Percentiles rank a stretch among this genome's conserved stretches.
Evolutionary conservation across 2,797 vertebrate species (phyloP).

Genomic region (Tachyglossus aculeatus): DNA sequence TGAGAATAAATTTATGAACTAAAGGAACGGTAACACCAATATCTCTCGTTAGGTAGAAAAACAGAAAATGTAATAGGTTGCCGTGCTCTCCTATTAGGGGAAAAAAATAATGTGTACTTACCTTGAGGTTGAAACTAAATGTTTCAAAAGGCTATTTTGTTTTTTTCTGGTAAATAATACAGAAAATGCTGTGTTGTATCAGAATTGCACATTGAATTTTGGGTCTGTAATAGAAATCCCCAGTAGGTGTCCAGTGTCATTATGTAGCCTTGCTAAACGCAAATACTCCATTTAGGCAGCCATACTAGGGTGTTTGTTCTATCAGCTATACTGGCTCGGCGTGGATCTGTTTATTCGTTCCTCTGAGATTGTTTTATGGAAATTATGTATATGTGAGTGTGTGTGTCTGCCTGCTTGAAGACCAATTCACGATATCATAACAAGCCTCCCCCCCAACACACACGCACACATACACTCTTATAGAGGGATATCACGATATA

Average conservation of each 20-base stretch:
- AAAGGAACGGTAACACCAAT: no score
- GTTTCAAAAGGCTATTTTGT: neutral
- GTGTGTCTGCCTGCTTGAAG: no score
- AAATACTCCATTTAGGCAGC: neutral
- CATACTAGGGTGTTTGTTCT: neutral
- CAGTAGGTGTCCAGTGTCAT: neutral
- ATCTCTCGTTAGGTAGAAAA: neutral
- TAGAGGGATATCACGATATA: no score
- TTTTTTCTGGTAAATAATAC: neutral
- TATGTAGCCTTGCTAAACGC: neutral
- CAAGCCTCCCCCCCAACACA: no score
- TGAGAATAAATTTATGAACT: neutral
- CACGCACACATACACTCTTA: no score
- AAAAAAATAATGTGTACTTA: neutral
- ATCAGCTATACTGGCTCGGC: fast-evolving
- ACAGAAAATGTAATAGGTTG: neutral
- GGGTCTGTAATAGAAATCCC: neutral
- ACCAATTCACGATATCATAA: no score
- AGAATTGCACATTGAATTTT: neutral
- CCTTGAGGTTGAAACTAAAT: neutral
- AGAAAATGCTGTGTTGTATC: no score
- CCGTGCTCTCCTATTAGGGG: neutral
- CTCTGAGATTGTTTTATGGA: no score
- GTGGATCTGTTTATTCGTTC: no score
- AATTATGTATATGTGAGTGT: no score